Evolutionary conservation across 2,888 invertebrate genomes (phyloP).

Genomic region (Seira musarum): DNA sequence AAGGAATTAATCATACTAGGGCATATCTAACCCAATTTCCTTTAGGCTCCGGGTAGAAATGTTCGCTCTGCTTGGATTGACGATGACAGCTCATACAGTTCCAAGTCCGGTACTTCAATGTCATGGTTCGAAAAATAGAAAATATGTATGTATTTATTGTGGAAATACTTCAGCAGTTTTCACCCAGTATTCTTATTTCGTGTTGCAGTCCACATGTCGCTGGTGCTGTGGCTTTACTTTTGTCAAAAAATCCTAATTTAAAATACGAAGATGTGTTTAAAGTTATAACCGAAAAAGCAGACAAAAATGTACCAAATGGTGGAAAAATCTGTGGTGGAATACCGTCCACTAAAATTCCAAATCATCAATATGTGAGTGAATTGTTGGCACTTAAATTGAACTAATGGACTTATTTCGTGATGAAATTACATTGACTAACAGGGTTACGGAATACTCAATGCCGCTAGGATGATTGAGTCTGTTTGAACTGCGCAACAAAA

Average conservation of each 20-base stretch:
- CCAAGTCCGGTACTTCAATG: not conserved
- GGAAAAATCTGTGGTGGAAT: not conserved
- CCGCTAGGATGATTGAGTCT: no score
- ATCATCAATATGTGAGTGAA: not conserved
- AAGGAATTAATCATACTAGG: no score
- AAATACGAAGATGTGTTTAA: not conserved
- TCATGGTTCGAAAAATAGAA: no score
- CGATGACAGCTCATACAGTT: not conserved
- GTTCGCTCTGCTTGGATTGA: not conserved
- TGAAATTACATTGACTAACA: no score
- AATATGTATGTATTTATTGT: no score
- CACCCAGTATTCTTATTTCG: no score
- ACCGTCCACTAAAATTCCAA: not conserved
- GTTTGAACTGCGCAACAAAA: no score
- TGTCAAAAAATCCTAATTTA: not conserved
- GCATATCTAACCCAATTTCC: no score
- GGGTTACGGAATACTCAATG: no score
- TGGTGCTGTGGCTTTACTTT: constrained; percentile 6
- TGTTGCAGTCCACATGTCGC: constrained; percentile 16
- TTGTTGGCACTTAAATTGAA: no score
- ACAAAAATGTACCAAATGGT: not conserved
- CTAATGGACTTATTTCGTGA: no score
- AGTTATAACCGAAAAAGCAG: not conserved
- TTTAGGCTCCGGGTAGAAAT: not conserved
- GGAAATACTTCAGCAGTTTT: no score